Percentiles rank a stretch among this genome's conserved stretches.
Conservation (phyloP, 1,140 invertebrate genomes). For the Drosophila pandora region DNA sequence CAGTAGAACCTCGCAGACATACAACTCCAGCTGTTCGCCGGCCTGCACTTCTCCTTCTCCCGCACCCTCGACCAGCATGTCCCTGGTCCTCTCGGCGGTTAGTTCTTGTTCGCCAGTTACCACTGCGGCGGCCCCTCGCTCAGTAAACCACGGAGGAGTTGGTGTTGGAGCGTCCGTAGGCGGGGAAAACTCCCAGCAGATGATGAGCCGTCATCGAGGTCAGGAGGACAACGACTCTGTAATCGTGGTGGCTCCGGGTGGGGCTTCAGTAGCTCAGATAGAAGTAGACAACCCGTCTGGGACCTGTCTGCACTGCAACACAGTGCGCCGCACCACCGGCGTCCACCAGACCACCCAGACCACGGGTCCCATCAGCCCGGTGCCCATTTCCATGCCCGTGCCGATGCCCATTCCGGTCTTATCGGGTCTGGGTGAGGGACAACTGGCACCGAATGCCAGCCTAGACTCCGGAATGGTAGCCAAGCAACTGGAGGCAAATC, state of each 20-base stretch:
- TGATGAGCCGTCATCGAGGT: constrained; percentile 2
- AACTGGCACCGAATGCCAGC: constrained; percentile 13
- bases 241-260: constrained; percentile 35
- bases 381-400: constrained; percentile 64
- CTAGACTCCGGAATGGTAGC: constrained; percentile 29
- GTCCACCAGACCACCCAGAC: constrained; percentile 83
- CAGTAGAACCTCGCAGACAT: constrained; percentile 49
- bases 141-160: not conserved
- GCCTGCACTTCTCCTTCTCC: constrained; percentile 51
- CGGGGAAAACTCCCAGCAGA: not conserved
- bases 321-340: constrained; percentile 76
- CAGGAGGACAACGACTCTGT: constrained; percentile 43
- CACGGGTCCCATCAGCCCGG: constrained; percentile 81
- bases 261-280: constrained; percentile 1
- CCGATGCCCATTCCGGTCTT: constrained; percentile 30
- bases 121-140: constrained; percentile 5
- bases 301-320: constrained; percentile 81
- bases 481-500: constrained; percentile 23
- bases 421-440: constrained; percentile 7
- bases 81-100: constrained; percentile 35
- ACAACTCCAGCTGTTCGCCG: constrained; percentile 39
- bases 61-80: constrained; percentile 34
- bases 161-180: not conserved
- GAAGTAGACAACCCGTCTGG: constrained; percentile 27
- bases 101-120: constrained; percentile 49